A percentile compares a stretch with the other conserved stretches of the same genome.
Evolutionary conservation across 2,113 vertebrate genomes (phyloP).

Genomic region (Epinephelus fuscoguttatus): DNA sequence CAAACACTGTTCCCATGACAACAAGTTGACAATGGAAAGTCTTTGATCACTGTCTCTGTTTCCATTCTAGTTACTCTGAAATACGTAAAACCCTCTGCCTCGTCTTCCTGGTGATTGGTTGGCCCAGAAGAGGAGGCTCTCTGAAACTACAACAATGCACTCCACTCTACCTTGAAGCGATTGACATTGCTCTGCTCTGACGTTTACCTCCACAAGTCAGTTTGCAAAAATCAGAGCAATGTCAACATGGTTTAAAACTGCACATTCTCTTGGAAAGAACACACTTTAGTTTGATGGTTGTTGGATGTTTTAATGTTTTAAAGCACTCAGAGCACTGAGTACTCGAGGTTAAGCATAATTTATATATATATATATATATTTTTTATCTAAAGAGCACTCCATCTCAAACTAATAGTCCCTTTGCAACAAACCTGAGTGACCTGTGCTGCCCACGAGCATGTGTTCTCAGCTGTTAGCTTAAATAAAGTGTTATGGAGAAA

Average conservation of each 20-base stretch:
- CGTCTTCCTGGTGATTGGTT: too few species aligned
- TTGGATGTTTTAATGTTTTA: neutral
- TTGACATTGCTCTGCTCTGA: too few species aligned
- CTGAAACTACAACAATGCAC: too few species aligned
- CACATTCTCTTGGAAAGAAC: too few species aligned
- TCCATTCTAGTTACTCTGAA: neutral
- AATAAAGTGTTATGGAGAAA: too few species aligned
- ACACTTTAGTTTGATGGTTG: too few species aligned
- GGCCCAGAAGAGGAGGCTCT: too few species aligned
- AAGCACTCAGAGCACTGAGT: neutral
- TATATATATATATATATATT: neutral
- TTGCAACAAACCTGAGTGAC: neutral
- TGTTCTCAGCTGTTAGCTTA: neutral
- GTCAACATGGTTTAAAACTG: too few species aligned
- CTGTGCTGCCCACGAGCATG: neutral
- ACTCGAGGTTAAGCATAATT: neutral
- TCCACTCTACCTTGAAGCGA: too few species aligned
- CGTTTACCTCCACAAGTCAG: too few species aligned
- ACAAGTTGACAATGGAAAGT: neutral
- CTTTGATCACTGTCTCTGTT: neutral
- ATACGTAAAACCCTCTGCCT: neutral
- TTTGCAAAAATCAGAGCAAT: too few species aligned
- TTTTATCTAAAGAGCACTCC: neutral
- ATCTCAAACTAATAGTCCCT: neutral
- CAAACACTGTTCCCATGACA: conserved; percentile 7